A percentile compares a stretch with the other conserved stretches of the same genome.
These are phyloP conservation scores for Atopsyche davidsoni DNA, from an alignment of 1,140 invertebrate species.

Conservation along the genomic window DNA sequence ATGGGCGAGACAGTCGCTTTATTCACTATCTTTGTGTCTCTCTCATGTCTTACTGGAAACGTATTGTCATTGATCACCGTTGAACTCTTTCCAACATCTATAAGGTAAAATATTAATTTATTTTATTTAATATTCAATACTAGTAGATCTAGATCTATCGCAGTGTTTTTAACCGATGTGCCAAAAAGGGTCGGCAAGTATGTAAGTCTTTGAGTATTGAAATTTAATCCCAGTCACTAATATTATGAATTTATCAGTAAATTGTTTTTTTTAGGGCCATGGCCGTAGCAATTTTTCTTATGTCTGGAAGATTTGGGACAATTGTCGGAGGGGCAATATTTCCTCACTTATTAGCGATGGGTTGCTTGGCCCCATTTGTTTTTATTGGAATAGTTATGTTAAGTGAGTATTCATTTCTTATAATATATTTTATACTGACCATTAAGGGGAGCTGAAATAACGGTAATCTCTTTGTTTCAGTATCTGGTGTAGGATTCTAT, in stretches of 20 bases:
- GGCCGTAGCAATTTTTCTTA: slow-evolving; percentile 44
- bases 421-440: not conserved
- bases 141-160: too few relatives aligned
- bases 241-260: too few relatives aligned
- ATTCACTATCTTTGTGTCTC: slow-evolving; percentile 48
- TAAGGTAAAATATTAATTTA: slow-evolving; percentile 44
- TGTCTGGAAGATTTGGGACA: slow-evolving; percentile 42
- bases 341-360: slow-evolving; percentile 42
- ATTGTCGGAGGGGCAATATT: slow-evolving; percentile 42
- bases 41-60: slow-evolving; percentile 47
- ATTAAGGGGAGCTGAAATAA: not conserved
- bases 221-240: too few relatives aligned
- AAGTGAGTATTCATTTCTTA: slow-evolving; percentile 30
- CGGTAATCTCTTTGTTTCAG: not conserved
- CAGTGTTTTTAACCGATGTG: too few relatives aligned
- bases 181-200: too few relatives aligned
- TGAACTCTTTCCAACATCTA: slow-evolving; percentile 51
- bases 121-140: not conserved
- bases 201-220: too few relatives aligned
- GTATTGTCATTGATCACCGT: slow-evolving; percentile 50
- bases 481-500: not conserved
- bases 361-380: slow-evolving; percentile 43
- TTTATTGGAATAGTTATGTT: slow-evolving; percentile 38
- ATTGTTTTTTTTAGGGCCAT: slow-evolving; percentile 43
- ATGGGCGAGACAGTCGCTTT: slow-evolving; percentile 38